Conservation (phyloP, 2,113 vertebrate species). For the Halcyon senegalensis region DNA sequence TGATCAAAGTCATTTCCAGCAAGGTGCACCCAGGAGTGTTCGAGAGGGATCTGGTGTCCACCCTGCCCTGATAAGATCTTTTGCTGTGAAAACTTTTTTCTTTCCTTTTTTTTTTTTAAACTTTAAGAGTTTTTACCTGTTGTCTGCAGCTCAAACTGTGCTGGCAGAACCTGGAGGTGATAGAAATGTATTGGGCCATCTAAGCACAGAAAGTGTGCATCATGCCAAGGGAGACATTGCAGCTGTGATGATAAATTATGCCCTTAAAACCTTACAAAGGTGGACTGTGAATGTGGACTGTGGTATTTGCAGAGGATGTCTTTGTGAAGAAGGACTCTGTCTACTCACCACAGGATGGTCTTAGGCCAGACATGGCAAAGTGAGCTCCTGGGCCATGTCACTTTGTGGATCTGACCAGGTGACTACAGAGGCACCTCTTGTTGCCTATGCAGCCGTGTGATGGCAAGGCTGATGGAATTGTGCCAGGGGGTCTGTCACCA, state of each 20-base stretch:
- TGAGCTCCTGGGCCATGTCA: not conserved
- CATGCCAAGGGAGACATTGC: not conserved
- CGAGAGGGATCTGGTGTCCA: not conserved
- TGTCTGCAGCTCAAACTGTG: not conserved
- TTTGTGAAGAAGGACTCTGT: not conserved
- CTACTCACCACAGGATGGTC: not conserved
- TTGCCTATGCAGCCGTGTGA: not conserved
- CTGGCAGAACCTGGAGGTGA: not conserved
- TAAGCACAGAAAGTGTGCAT: fast-evolving
- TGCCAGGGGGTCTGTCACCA: not conserved
- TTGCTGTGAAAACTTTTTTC: not conserved
- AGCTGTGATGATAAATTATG: not conserved
- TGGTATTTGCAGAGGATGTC: not conserved
- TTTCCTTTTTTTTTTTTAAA: too few species aligned
- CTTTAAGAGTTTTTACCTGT: not conserved
- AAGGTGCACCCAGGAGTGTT: not conserved
- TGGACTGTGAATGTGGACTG: not conserved
- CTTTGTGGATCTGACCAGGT: not conserved
- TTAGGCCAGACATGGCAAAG: not conserved
- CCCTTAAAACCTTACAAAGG: not conserved
- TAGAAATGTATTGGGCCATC: not conserved
- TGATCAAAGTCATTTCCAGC: not conserved
- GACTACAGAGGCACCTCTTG: not conserved
- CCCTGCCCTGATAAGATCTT: not conserved
- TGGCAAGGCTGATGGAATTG: not conserved